Evolutionary conservation across 2,113 vertebrate genomes (phyloP).

Genomic region (Jacana jacana): DNA sequence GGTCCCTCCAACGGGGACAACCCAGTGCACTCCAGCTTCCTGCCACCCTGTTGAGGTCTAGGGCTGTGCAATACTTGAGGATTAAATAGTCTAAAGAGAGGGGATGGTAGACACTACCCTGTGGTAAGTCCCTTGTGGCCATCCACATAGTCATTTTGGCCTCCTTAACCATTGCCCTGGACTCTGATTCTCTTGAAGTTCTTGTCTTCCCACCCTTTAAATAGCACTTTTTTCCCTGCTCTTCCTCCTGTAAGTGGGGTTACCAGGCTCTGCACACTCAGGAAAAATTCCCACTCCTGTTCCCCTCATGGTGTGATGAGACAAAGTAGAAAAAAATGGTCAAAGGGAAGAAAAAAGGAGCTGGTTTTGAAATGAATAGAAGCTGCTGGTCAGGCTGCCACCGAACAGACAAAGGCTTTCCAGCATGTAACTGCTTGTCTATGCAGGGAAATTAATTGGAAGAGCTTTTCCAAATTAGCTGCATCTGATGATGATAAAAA

Average conservation of each 20-base stretch:
- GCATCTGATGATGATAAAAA: constrained; percentile 70
- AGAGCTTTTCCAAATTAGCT: constrained; percentile 71
- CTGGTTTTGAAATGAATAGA: constrained; percentile 53
- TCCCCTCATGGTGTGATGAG: not conserved
- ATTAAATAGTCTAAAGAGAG: not conserved
- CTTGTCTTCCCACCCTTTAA: not conserved
- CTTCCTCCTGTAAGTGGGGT: not conserved
- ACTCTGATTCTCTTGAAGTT: not conserved
- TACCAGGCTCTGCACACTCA: not conserved
- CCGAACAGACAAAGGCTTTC: constrained; percentile 57
- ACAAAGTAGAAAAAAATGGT: constrained; percentile 32
- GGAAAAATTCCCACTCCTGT: not conserved
- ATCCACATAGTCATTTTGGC: not conserved
- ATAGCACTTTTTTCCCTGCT: not conserved
- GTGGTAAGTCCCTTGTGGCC: not conserved
- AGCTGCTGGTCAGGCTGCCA: constrained; percentile 61
- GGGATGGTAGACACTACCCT: not conserved
- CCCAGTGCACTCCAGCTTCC: not conserved
- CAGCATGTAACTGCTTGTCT: constrained; percentile 59
- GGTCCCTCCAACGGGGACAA: not conserved
- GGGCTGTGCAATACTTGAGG: not conserved
- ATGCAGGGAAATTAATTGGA: constrained; percentile 64
- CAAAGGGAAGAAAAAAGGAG: constrained; percentile 32
- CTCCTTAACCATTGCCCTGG: not conserved
- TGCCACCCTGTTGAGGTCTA: not conserved